Percentiles rank a stretch among this genome's conserved stretches.
phyloP scores from a whole-genome alignment of 2,888 invertebrate species.

The Pyralis farinalis region DNA sequence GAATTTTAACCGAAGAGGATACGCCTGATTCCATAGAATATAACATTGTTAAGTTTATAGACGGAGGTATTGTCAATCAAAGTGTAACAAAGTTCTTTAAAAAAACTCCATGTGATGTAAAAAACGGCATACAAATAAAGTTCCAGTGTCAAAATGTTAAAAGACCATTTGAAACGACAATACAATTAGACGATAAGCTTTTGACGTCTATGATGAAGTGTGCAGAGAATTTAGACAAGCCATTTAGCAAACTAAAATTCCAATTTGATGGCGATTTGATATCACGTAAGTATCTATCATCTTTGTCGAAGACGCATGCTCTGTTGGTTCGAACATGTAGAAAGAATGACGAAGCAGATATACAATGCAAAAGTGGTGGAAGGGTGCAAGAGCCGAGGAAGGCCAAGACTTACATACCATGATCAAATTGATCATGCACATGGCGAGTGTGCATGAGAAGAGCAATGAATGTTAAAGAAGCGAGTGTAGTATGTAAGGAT shows the following conservation, averaged over 20 bases:
- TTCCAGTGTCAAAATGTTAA: slow-evolving; percentile 67
- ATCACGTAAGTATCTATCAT: slow-evolving; percentile 34
- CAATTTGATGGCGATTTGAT: slow-evolving; percentile 78
- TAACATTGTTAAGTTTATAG: slow-evolving; percentile 65
- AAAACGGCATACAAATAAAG: slow-evolving; percentile 52
- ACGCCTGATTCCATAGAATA: slow-evolving; percentile 64
- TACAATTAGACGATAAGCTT: slow-evolving; percentile 52
- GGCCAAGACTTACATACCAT: too few relatives aligned
- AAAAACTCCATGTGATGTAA: slow-evolving; percentile 8
- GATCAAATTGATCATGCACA: too few relatives aligned
- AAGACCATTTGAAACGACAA: slow-evolving; percentile 45
- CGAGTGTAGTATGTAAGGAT: too few relatives aligned
- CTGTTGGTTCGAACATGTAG: too few relatives aligned
- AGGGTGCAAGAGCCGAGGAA: too few relatives aligned
- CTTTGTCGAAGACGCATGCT: too few relatives aligned
- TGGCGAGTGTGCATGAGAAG: too few relatives aligned
- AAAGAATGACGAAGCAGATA: too few relatives aligned
- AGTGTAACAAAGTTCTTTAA: slow-evolving; percentile 34
- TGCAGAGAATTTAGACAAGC: slow-evolving; percentile 62
- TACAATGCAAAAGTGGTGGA: too few relatives aligned
- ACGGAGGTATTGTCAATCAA: slow-evolving; percentile 60
- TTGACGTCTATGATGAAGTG: slow-evolving; percentile 61
- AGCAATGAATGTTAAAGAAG: too few relatives aligned
- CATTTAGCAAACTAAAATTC: slow-evolving; percentile 61
- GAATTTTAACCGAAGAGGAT: slow-evolving; percentile 53